Base-by-base conservation (phyloP, 1,140 invertebrate genomes). In the Pemphigus obesinymphae region DNA sequence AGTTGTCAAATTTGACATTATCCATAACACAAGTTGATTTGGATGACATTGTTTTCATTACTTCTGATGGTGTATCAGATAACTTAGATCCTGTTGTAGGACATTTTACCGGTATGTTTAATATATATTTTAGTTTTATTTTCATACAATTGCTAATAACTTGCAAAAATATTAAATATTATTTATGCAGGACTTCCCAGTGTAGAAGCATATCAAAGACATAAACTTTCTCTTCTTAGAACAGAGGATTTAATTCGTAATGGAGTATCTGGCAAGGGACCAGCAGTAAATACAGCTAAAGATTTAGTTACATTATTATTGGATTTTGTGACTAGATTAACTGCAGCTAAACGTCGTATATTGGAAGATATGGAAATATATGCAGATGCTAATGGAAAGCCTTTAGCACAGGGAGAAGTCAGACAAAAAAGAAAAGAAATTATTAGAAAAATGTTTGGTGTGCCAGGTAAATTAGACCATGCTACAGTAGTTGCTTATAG, bases 81-180 rank as follows among this genome's bases (percentile, higher is more conserved):
- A 97, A 97, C 86, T 96, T 97, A 87, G 96, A 97, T 88, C 96
- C 96, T 2, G 95, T 97, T 58, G 96, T 97, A 82, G 96, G 95
- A 8, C 96, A 96, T 88, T 95, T 97, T 86, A 94, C 94, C n/a
- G 85, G 85, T 85, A 82, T 80, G 23, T 82, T 3, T 40, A 43
- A 34, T 40, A n/a, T 23, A 66, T 37, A 29, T 15, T 26, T 61
- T 76, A 1, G 26, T 70, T 53, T 80, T 23, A 58, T 15, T 55
- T 34, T 37, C 2, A 40, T 66, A 37, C 0, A 75, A 53, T 53
- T n/a, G 1, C 4, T 45, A 5, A 0, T 45, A 29, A 15, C 34
- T 34, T 34, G 29, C 10, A 2, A n/a, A 23, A 23, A 13, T 7
- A 2, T 23, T 23, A 70, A 43, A 23, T 20, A 31, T 26, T 5